Base-by-base conservation (phyloP, 2,888 invertebrate species). In the Heliconius sara region DNA sequence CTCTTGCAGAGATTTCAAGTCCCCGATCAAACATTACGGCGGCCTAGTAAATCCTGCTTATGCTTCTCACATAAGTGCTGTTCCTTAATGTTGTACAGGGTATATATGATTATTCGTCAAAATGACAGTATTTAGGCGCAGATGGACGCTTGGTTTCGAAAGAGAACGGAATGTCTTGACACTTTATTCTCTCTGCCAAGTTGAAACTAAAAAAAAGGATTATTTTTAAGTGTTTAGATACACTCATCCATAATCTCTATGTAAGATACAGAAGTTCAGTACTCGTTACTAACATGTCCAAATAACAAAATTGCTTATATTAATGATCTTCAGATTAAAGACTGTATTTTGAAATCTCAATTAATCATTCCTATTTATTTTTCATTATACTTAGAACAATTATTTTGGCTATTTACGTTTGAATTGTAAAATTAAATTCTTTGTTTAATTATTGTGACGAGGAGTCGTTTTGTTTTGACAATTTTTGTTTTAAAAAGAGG, bases 331-430 rank as follows among this genome's bases (percentile, higher is more conserved):
- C 84, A 87, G 87, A 90, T 90, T 89, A 88, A 88, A 86, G 84
- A 85, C 85, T 82, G 86, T 86, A 87, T 90, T 91, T 90, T 89
- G 89, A 92, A 91, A 91, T 90, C 86, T 88, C 89, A 89, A 90
- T 91, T 90, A 91, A 90, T 90, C 88, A 90, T 86, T 86, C 80
- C 84, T 85, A 87, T 90, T 91, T 89, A 86, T 88, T 88, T 80
- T 75, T 76, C 80, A 82, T 80, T 82, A 80, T 60, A 30, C 79
- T 81, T 76, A 52, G 63, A 80, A 78, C 47, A 80, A 78, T 76
- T 79, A 77, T 81, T 76, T 79, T 79, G n/a, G 74, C 60, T 77
- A 74, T 82, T 81, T 79, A 79, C 30, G 39, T 77, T 78, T 75
- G 13, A 76, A 47, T 77, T 30, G 66, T 67, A 3, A 25, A 43